These are phyloP conservation scores for Thalpophila matura DNA, from an alignment of 2,888 invertebrate species.

Conservation along the genomic window DNA sequence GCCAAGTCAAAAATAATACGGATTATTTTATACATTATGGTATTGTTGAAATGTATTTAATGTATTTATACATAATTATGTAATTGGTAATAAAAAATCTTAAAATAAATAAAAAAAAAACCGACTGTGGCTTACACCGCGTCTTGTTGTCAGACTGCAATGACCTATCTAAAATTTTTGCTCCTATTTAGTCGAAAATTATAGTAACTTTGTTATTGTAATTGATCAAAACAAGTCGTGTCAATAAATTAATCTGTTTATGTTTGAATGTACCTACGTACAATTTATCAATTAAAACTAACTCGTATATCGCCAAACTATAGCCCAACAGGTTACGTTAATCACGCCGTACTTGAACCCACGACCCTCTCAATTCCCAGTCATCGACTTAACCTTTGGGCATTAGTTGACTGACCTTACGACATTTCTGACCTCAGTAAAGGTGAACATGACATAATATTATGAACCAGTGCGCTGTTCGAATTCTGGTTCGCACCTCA, in stretches of 20 bases:
- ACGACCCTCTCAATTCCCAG: neutral
- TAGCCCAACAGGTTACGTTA: neutral
- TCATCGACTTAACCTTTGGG: neutral
- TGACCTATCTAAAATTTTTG: too few relatives aligned
- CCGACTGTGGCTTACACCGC: too few relatives aligned
- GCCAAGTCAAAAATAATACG: too few relatives aligned
- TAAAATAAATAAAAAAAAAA: too few relatives aligned
- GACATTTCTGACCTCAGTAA: neutral
- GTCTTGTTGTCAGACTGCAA: too few relatives aligned
- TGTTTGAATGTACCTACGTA: too few relatives aligned
- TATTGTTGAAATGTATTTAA: too few relatives aligned
- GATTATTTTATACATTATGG: too few relatives aligned
- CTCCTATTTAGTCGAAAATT: too few relatives aligned
- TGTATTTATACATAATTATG: too few relatives aligned
- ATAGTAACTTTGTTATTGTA: too few relatives aligned
- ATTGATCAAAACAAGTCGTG: neutral
- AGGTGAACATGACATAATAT: conserved; percentile 1
- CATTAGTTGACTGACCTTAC: neutral
- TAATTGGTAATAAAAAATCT: too few relatives aligned
- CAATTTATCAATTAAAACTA: neutral
- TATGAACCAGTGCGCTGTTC: conserved; percentile 10
- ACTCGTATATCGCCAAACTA: neutral
- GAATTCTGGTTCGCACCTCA: neutral
- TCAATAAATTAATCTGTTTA: neutral
- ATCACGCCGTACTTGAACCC: neutral